phyloP scores from a whole-genome alignment of 2,888 invertebrate genomes.

The Agrypnus murinus region DNA sequence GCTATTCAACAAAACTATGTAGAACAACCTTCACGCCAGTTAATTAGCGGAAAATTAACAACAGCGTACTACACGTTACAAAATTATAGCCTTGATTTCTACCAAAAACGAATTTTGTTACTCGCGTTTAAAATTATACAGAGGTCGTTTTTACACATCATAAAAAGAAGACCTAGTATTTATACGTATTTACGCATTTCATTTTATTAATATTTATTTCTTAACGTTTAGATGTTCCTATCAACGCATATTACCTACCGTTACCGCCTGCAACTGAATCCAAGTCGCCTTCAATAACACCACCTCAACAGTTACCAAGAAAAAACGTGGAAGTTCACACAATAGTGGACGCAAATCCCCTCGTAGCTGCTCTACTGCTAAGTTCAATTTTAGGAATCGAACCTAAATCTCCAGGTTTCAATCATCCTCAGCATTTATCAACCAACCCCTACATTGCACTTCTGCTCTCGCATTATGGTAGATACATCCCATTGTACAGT shows the following conservation, averaged over 20 bases:
- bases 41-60: slow-evolving; percentile 34
- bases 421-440: slow-evolving; percentile 75
- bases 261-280: neutral
- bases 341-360: slow-evolving; percentile 59
- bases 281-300: neutral
- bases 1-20: neutral
- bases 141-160: too few species aligned
- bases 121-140: neutral
- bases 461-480: slow-evolving; percentile 78
- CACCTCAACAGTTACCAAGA: neutral
- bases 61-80: slow-evolving; percentile 13
- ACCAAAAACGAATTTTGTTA: neutral
- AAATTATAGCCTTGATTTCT: neutral
- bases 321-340: slow-evolving; percentile 24
- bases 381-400: slow-evolving; percentile 61
- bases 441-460: slow-evolving; percentile 77
- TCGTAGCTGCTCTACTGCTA: slow-evolving; percentile 63
- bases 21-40: slow-evolving; percentile 2
- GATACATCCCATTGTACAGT: slow-evolving; percentile 71
- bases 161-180: too few species aligned
- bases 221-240: slow-evolving; percentile 1
- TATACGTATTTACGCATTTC: too few species aligned
- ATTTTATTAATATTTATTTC: too few species aligned
- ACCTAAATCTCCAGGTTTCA: slow-evolving; percentile 68
- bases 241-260: neutral